These are phyloP conservation scores for Phoxinus phoxinus DNA, from an alignment of 2,113 vertebrate species.

Conservation along the genomic window DNA sequence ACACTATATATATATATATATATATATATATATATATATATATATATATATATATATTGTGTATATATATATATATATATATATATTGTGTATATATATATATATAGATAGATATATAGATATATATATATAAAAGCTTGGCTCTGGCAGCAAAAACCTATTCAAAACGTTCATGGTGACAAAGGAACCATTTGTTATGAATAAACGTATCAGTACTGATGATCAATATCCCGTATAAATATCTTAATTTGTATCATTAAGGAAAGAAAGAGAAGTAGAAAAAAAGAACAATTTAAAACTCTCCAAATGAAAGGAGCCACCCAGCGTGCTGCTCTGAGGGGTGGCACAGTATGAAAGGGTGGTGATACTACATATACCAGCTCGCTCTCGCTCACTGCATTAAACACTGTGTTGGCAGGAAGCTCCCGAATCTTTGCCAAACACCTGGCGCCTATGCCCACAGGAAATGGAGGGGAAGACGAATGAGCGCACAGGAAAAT, in stretches of 20 bases:
- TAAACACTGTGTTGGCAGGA: constrained; percentile 69
- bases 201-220: neutral
- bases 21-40: too few species aligned
- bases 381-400: constrained; percentile 61
- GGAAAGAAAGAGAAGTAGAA: constrained; percentile 35
- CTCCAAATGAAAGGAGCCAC: constrained; percentile 62
- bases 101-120: too few species aligned
- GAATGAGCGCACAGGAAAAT: constrained; percentile 56
- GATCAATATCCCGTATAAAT: neutral
- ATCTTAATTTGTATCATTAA: constrained; percentile 46
- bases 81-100: too few species aligned
- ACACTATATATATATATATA: too few species aligned
- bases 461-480: constrained; percentile 68
- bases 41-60: too few species aligned
- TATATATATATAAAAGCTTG: neutral
- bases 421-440: constrained; percentile 68
- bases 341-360: constrained; percentile 67
- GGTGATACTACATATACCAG: constrained; percentile 46
- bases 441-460: constrained; percentile 71
- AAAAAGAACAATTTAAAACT: constrained; percentile 62
- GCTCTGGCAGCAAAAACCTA: neutral
- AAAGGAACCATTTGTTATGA: neutral
- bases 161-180: neutral
- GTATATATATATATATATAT: too few species aligned
- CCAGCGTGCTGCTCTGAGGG: constrained; percentile 54